Evolutionary conservation across 2,888 invertebrate genomes (phyloP), one percentile per base, ranked within the genome.

Genomic region (Temnothorax rugatulus): DNA sequence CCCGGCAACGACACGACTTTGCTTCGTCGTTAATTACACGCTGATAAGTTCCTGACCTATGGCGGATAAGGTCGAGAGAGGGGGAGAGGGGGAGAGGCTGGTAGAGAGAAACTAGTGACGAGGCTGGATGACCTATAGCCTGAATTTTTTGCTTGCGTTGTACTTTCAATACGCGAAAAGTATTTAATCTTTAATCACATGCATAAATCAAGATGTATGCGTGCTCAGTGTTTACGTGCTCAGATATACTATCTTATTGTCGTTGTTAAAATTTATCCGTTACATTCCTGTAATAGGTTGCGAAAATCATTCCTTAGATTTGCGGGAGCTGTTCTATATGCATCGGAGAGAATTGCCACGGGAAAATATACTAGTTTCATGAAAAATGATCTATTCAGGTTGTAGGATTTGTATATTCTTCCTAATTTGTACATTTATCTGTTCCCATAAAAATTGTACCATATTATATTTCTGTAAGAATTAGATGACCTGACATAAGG

Each of bases 1-100:
- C 87, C 50, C 21, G 74, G 57, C 82, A 84, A 86, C 88, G 83
- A 89, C 89, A 89, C 86, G 88, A 89, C 87, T 88, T 90, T 87
- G 83, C 85, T 84, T 86, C 88, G 88, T 84, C 91, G 91, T 93
- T 93, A 93, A 93, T 93, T 93, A 93, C 90, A 82, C 87, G 82
- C 90, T 89, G 91, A 91, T 91, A 92, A 91, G 91, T 92, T 84
- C 82, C 81, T 66, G 74, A 84, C 84, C 84, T 47, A 41, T 21
- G 84, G 73, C 74, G 79, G 50, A 81, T 41, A 68, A 74, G 50
- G 18, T 29, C 29, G 25, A 50, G 13, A 47, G 34, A 44, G 29
- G 29, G 41, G n/a, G 4, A n/a, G 73, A 29, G n/a, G 2, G 41
- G 29, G 4, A 2, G n/a, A 2, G 15, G 9, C 15, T 50, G 5